Conservation (phyloP, 2,113 vertebrate species). For the Desmodus rotundus region DNA sequence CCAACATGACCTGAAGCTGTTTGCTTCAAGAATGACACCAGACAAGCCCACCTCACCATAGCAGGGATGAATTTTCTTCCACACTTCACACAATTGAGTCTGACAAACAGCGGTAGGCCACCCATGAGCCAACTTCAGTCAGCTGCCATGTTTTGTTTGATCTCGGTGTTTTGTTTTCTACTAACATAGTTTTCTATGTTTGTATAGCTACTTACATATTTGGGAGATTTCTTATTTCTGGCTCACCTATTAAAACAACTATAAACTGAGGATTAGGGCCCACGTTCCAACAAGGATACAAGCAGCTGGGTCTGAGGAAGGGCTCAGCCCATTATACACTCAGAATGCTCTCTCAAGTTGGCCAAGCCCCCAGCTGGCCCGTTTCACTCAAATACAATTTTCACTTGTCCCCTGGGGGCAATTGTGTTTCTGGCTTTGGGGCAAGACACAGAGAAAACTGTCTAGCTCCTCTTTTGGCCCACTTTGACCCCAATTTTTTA, state of each 20-base stretch:
- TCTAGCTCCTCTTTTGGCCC: not conserved
- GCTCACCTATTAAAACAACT: not conserved
- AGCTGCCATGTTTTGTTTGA: not conserved
- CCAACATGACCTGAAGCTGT: not conserved
- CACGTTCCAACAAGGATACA: not conserved
- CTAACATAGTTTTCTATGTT: not conserved
- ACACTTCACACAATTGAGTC: not conserved
- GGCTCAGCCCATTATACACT: not conserved
- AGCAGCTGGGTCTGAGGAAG: conserved; percentile 8
- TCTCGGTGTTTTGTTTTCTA: not conserved
- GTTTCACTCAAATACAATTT: not conserved
- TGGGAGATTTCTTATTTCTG: not conserved
- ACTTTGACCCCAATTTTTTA: not conserved
- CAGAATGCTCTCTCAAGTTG: not conserved
- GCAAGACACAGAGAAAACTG: not conserved
- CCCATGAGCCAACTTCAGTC: not conserved
- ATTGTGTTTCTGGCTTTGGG: not conserved
- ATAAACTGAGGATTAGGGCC: not conserved
- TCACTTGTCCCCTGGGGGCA: not conserved
- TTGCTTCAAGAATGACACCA: not conserved
- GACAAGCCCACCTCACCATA: not conserved
- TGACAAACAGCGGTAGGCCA: not conserved
- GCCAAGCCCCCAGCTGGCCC: not conserved
- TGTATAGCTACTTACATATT: not conserved
- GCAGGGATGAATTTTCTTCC: not conserved